Evolutionary conservation across 2,113 vertebrate genomes (phyloP).

Genomic region (Pitta sordida): DNA sequence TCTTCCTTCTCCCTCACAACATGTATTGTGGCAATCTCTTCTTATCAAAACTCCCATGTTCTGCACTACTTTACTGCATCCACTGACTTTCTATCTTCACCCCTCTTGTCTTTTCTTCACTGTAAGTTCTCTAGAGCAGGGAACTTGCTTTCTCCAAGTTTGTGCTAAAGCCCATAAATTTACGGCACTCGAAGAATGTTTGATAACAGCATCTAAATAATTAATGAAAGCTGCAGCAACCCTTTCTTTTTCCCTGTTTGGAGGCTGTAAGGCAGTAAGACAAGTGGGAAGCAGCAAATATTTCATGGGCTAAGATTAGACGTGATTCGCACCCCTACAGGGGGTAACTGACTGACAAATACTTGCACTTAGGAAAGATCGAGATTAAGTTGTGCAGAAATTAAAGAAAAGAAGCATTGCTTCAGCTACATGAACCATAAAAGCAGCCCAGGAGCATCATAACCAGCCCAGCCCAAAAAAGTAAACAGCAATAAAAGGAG

Average conservation of each 20-base stretch:
- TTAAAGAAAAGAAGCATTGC: slow-evolving; percentile 2
- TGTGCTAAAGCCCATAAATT: slow-evolving; percentile 40
- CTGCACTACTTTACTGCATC: background rate
- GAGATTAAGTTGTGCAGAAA: background rate
- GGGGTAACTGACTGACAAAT: slow-evolving; percentile 34
- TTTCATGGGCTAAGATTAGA: slow-evolving; percentile 9
- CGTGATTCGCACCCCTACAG: background rate
- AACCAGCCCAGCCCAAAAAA: background rate
- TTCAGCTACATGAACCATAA: background rate
- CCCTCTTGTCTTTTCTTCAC: background rate
- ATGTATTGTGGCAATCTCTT: background rate
- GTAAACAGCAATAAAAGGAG: background rate
- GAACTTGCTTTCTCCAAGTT: slow-evolving; percentile 48
- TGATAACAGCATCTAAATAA: slow-evolving; percentile 57
- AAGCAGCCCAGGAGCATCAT: background rate
- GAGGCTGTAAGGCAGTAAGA: slow-evolving; percentile 2
- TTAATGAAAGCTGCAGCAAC: slow-evolving; percentile 58
- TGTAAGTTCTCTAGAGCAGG: background rate
- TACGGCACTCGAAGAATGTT: slow-evolving; percentile 48
- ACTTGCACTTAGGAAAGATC: background rate
- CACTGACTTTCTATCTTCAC: background rate
- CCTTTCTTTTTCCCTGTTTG: slow-evolving; percentile 16
- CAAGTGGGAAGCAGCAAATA: slow-evolving; percentile 28
- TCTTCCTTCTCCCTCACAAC: background rate
- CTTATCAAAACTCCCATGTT: slow-evolving; percentile 1